A percentile compares a stretch with the other conserved stretches of the same genome.
Evolutionary conservation across 2,888 invertebrate genomes (phyloP).

Genomic region (Hofmannophila pseudospretella): DNA sequence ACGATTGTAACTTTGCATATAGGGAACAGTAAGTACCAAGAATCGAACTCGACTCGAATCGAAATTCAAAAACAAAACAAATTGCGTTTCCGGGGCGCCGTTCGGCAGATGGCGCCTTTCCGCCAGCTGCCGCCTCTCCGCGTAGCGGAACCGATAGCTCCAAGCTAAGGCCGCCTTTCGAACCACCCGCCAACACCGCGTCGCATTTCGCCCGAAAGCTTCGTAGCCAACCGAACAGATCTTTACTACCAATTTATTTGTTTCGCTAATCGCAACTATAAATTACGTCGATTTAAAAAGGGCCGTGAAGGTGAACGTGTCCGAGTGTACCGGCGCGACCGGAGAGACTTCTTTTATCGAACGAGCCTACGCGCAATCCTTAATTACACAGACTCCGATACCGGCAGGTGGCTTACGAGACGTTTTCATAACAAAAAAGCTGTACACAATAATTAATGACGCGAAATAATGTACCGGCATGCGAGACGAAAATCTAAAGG

Average conservation of each 20-base stretch:
- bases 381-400: constrained; percentile 55
- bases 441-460: constrained; percentile 72
- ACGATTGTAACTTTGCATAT: constrained; percentile 22
- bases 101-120: constrained; percentile 73
- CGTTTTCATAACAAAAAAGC: constrained; percentile 50
- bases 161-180: constrained; percentile 36
- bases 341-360: constrained; percentile 41
- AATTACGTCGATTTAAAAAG: constrained; percentile 17
- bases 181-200: constrained; percentile 4
- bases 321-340: constrained; percentile 22
- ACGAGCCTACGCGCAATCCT: constrained; percentile 46
- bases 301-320: constrained; percentile 55
- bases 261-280: constrained; percentile 24
- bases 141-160: constrained; percentile 34
- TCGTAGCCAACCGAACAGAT: background rate
- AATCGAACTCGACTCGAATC: constrained; percentile 42
- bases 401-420: constrained; percentile 69
- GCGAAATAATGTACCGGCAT: constrained; percentile 76
- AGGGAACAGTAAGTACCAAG: constrained; percentile 22
- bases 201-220: constrained; percentile 6
- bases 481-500: constrained; percentile 73
- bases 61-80: constrained; percentile 62
- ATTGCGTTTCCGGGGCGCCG: constrained; percentile 66
- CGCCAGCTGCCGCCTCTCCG: constrained; percentile 67
- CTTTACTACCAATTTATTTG: constrained; percentile 9